Conservation (phyloP, 2,888 invertebrate species). For the Phengaris alcon region DNA sequence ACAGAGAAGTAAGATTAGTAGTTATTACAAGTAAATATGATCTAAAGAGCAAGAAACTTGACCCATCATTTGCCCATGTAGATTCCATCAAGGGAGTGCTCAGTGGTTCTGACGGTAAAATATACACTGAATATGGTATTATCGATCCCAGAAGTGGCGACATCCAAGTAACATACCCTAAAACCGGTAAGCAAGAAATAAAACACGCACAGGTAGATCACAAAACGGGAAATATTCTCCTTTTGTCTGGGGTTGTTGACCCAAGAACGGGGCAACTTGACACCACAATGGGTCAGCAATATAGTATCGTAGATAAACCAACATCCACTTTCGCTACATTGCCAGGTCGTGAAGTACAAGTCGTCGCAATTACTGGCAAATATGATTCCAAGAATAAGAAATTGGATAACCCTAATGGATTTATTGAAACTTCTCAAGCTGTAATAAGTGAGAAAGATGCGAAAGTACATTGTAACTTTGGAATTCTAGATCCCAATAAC, state of each 20-base stretch:
- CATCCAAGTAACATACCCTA: slow-evolving; percentile 64
- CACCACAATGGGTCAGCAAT: slow-evolving; percentile 78
- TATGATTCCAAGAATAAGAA: slow-evolving; percentile 81
- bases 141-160: slow-evolving; percentile 81
- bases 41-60: slow-evolving; percentile 71
- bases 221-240: slow-evolving; percentile 75
- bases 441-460: slow-evolving; percentile 85
- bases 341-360: slow-evolving; percentile 74
- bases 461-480: slow-evolving; percentile 83
- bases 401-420: slow-evolving; percentile 78
- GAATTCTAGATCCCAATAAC: slow-evolving; percentile 80
- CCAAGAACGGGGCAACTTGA: slow-evolving; percentile 80
- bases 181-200: slow-evolving; percentile 67
- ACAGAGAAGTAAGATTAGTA: slow-evolving; percentile 78
- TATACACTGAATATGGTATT: slow-evolving; percentile 80
- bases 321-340: slow-evolving; percentile 65
- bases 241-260: slow-evolving; percentile 77
- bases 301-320: slow-evolving; percentile 80
- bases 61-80: slow-evolving; percentile 75
- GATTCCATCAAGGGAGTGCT: slow-evolving; percentile 71
- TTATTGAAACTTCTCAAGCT: slow-evolving; percentile 71
- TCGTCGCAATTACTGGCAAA: slow-evolving; percentile 80
- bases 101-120: slow-evolving; percentile 81
- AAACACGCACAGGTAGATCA: slow-evolving; percentile 69
- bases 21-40: slow-evolving; percentile 81